These are phyloP conservation scores for Chunga burmeisteri DNA, from an alignment of 2,113 vertebrate species.

Conservation along the genomic window DNA sequence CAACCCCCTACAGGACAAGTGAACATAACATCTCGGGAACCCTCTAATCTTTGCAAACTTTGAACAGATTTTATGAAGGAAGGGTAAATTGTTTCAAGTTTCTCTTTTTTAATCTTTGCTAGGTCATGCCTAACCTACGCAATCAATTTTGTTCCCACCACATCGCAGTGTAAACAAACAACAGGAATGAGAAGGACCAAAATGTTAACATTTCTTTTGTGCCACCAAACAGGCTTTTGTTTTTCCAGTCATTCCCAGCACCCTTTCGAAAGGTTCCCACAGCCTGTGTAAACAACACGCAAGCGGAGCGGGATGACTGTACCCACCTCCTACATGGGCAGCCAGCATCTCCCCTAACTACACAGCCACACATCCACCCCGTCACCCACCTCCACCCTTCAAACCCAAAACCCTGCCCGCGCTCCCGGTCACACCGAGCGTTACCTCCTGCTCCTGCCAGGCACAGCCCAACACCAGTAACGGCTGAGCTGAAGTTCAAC, in stretches of 20 bases:
- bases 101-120: background rate
- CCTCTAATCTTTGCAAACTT: background rate
- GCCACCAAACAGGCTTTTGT: conserved; percentile 53
- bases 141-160: conserved; percentile 23
- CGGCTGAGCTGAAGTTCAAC: background rate
- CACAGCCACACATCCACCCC: background rate
- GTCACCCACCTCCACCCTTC: background rate
- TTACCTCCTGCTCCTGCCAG: background rate
- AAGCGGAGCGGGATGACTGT: conserved; percentile 36
- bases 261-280: conserved; percentile 55
- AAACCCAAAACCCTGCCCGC: background rate
- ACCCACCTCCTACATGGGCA: background rate
- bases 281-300: conserved; percentile 10
- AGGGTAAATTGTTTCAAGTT: background rate
- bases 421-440: background rate
- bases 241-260: conserved; percentile 51
- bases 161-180: conserved; percentile 39
- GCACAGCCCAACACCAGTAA: background rate
- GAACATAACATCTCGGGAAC: background rate
- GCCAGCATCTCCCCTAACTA: background rate
- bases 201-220: conserved; percentile 53
- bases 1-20: background rate
- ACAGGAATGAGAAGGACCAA: conserved; percentile 18
- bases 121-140: background rate
- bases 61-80: background rate